Percentiles rank a stretch among this genome's conserved stretches.
phyloP scores from a whole-genome alignment of 2,797 vertebrate genomes.

The Hippocampus kuda region DNA sequence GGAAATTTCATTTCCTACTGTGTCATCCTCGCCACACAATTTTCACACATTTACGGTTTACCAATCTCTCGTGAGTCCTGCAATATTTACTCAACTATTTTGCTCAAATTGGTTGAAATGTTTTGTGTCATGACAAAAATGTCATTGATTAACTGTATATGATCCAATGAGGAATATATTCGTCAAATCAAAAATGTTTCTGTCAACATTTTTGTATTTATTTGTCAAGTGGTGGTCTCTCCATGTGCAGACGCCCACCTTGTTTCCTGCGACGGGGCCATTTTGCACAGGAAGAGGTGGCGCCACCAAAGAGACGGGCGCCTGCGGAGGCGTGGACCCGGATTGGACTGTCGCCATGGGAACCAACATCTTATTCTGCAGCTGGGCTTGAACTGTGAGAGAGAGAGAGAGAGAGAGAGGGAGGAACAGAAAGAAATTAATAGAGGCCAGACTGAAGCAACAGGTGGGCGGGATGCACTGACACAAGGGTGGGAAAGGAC shows the following conservation, averaged over 20 bases:
- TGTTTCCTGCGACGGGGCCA: conserved; percentile 72
- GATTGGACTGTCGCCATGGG: conserved; percentile 78
- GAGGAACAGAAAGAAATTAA: conserved; percentile 28
- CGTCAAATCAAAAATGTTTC: too few species aligned
- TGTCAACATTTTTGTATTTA: not conserved
- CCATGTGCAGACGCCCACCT: conserved; percentile 58
- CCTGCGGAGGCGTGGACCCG: conserved; percentile 70
- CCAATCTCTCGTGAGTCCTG: not conserved
- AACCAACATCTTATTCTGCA: conserved; percentile 82
- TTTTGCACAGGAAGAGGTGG: conserved; percentile 84
- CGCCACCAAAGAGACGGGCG: conserved; percentile 72
- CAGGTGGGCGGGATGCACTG: conserved; percentile 31
- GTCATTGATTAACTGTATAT: too few species aligned
- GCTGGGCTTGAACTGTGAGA: conserved; percentile 72
- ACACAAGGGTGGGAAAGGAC: conserved; percentile 20
- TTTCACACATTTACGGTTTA: too few species aligned
- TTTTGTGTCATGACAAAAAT: too few species aligned
- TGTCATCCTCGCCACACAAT: not conserved
- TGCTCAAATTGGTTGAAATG: not conserved
- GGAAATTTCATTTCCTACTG: too few species aligned
- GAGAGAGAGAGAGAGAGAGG: conserved; percentile 26
- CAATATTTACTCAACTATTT: not conserved
- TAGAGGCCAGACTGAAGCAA: conserved; percentile 29
- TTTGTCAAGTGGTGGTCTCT: not conserved
- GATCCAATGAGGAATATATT: too few species aligned